Percentiles rank a stretch among this genome's conserved stretches.
Conservation (phyloP, 2,113 vertebrate species). For the Mystacornis crossleyi region DNA sequence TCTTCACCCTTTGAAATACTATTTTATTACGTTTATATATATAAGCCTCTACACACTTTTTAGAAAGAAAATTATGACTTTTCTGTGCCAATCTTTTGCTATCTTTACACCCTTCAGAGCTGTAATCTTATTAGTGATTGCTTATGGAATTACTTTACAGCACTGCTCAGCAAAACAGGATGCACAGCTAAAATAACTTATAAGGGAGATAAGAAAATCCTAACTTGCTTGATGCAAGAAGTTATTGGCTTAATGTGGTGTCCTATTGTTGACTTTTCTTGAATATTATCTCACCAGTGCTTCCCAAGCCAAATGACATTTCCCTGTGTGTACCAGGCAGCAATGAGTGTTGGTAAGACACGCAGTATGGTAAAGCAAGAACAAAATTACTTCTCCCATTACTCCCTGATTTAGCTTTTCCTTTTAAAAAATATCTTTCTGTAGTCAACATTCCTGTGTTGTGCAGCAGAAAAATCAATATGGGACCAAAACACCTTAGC, state of each 20-base stretch:
- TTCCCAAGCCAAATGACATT: background rate
- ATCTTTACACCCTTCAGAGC: background rate
- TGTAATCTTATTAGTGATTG: background rate
- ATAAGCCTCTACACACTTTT: fast-evolving
- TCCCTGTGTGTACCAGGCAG: background rate
- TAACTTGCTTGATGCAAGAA: background rate
- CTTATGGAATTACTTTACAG: background rate
- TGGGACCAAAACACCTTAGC: background rate
- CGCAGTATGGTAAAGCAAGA: background rate
- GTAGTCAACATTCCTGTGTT: background rate
- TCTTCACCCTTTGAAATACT: background rate
- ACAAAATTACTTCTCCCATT: background rate
- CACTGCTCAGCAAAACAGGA: background rate
- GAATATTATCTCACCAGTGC: background rate
- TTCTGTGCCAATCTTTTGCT: background rate
- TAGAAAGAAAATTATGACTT: background rate
- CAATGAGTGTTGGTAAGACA: background rate
- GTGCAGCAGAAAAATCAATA: background rate
- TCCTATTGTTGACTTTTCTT: background rate
- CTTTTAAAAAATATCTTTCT: background rate
- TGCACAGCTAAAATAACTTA: background rate
- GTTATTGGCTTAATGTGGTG: background rate
- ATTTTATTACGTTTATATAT: background rate
- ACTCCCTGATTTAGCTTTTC: background rate
- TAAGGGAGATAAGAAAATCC: background rate